Evolutionary conservation across 2,113 vertebrate genomes (phyloP).

Genomic region (Procapra przewalskii): DNA sequence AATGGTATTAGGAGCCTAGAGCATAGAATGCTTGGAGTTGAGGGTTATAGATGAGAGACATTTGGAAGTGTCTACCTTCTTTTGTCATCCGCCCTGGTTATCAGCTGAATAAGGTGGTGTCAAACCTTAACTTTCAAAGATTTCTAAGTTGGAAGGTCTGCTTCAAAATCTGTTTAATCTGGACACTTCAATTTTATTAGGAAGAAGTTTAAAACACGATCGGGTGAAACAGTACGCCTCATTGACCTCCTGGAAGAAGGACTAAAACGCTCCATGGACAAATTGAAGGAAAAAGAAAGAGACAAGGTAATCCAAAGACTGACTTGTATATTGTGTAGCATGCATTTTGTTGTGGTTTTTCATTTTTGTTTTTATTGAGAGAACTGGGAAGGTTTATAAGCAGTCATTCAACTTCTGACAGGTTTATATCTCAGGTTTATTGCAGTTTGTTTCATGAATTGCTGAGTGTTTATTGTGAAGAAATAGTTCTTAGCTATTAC

Average conservation of each 20-base stretch:
- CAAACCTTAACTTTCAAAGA: neutral
- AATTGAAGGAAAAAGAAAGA: conserved; percentile 94
- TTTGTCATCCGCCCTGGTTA: neutral
- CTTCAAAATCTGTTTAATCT: neutral
- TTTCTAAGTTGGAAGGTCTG: neutral
- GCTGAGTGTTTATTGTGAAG: neutral
- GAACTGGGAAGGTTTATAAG: neutral
- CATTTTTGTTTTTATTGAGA: neutral
- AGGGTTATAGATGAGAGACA: neutral
- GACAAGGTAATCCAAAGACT: conserved; percentile 87
- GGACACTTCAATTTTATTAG: conserved; percentile 76
- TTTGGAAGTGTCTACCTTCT: neutral
- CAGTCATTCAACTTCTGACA: neutral
- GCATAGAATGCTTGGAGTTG: neutral
- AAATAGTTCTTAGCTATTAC: neutral
- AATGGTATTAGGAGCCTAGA: neutral
- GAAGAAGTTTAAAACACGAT: conserved; percentile 99
- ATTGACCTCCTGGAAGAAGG: conserved; percentile 95
- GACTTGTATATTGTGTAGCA: neutral
- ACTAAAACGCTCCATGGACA: conserved; percentile 96
- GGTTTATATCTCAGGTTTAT: neutral
- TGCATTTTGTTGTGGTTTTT: neutral
- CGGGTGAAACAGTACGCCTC: conserved; percentile 93
- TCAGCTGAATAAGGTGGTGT: neutral
- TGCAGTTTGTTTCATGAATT: neutral